Base-by-base conservation (phyloP, 2,888 invertebrate genomes). In the Agriopis marginaria region DNA sequence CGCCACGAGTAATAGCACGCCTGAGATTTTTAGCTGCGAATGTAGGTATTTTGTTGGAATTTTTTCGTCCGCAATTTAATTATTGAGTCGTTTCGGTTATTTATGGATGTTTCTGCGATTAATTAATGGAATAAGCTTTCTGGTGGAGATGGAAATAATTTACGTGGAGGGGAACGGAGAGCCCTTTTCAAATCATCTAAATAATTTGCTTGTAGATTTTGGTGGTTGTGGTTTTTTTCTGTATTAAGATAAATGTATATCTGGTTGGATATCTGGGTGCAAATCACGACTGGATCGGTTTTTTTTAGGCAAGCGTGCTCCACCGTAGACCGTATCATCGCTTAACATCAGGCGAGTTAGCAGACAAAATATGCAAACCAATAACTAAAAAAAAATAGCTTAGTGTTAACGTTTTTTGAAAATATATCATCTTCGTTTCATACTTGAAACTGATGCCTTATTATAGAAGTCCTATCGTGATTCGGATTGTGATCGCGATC, bases 1-100 rank as follows among this genome's bases (percentile, higher is more conserved):
- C 47, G 39, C 6, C 32, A 32, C 32, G 32, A 32, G 32, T 86
- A 86, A 86, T 83, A 82, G 83, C 78, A 80, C 74, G 80, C 77
- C 74, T 71, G 71, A 77, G 78, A 66, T 71, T 77, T 75, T 73
- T 69, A 75, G 77, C 71, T 58, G 74, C 69, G 74, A 81, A 72
- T 75, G 73, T 74, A 62, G 53, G 44, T 44, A 71, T 76, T 77
- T 79, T 73, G 67, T 74, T 62, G 69, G 71, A 75, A 62, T 73
- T 75, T 75, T 78, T 68, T 71, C 63, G 65, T 68, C 68, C 8
- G 72, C 77, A 60, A 75, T 80, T 77, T 79, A 73, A 75, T 66
- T 68, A 74, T 75, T 75, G 65, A 77, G 71, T 75, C 74, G 70
- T 75, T 75, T 69, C 45, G 61, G 65, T 72, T 72, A 75, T 70